phyloP scores from a whole-genome alignment of 2,888 invertebrate species.

The Trissolcus japonicus region DNA sequence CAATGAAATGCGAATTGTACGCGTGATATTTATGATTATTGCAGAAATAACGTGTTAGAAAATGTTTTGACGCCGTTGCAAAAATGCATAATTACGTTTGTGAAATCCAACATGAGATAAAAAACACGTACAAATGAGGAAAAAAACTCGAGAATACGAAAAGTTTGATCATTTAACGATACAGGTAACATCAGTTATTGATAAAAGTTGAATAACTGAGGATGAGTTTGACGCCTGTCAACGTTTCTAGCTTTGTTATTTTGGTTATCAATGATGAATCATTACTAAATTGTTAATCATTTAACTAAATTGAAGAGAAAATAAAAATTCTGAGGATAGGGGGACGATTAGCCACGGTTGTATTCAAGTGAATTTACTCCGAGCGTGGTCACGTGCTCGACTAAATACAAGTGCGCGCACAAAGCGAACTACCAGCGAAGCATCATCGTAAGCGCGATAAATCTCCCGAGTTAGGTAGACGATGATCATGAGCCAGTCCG shows the following conservation, averaged over 20 bases:
- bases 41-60: not conserved
- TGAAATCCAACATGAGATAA: not conserved
- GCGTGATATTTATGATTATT: not conserved
- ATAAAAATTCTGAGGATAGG: not conserved
- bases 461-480: slow-evolving; percentile 74
- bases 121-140: no score
- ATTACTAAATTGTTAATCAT: no score
- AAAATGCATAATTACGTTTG: not conserved
- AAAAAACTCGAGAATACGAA: no score
- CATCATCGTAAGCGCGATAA: slow-evolving; percentile 71
- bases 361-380: slow-evolving; percentile 22
- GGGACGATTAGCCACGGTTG: slow-evolving; percentile 35
- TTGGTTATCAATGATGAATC: not conserved
- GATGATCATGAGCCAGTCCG: slow-evolving; percentile 74
- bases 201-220: no score
- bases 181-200: no score
- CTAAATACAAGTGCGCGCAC: slow-evolving; percentile 25
- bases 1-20: not conserved
- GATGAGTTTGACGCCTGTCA: no score
- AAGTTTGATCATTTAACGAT: no score
- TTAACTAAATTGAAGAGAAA: not conserved
- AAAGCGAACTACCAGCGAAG: slow-evolving; percentile 38
- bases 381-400: slow-evolving; percentile 25
- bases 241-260: no score
- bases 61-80: not conserved